Conservation (phyloP, 1,140 invertebrate species). For the Triops longicaudatus region DNA sequence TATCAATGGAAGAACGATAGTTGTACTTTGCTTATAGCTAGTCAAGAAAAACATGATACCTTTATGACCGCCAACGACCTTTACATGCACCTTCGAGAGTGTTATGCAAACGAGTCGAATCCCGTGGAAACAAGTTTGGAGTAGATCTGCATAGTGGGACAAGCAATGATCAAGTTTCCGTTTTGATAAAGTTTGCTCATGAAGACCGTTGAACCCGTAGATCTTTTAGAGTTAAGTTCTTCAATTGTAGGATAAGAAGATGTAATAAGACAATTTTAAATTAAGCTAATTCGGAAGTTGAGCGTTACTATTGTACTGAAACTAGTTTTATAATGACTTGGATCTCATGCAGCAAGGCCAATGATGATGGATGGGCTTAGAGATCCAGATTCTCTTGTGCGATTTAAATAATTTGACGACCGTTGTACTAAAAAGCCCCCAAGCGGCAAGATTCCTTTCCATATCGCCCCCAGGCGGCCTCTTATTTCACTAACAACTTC, state of each 20-base stretch:
- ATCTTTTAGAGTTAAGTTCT: no score
- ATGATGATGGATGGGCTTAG: neutral
- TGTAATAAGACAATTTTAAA: no score
- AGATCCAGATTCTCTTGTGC: neutral
- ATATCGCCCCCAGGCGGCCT: neutral
- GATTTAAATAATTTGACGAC: neutral
- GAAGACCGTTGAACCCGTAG: no score
- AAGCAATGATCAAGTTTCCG: no score
- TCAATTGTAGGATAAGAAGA: no score
- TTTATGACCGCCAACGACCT: conserved; percentile 5
- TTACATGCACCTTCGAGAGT: neutral
- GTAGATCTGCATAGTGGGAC: neutral
- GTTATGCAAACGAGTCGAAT: neutral
- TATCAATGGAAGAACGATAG: neutral
- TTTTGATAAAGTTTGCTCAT: no score
- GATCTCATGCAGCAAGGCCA: neutral
- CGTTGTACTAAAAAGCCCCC: neutral
- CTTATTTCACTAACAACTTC: neutral
- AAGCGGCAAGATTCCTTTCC: neutral
- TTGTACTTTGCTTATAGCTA: neutral
- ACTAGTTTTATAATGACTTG: neutral
- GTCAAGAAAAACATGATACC: neutral
- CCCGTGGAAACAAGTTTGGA: neutral
- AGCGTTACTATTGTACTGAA: neutral
- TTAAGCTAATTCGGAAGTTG: neutral